Conservation (phyloP, 1,140 invertebrate genomes). For the Panagrolaimus sp. region DNA sequence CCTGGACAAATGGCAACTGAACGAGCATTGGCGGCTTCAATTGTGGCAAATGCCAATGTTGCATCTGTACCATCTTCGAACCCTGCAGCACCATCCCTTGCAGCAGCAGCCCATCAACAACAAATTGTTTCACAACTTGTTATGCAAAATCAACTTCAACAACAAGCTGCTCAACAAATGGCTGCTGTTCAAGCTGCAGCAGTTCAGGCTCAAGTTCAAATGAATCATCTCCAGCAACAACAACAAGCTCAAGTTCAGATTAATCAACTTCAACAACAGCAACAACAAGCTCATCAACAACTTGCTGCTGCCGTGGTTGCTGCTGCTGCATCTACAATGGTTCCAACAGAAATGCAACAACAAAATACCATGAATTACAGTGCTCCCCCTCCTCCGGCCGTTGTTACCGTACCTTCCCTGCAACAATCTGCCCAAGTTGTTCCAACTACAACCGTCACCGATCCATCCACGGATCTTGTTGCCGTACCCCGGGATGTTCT, state of each 20-base stretch:
- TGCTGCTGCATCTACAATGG: neutral
- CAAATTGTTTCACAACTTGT: neutral
- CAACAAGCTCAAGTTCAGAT: neutral
- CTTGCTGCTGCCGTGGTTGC: neutral
- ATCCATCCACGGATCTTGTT: slow-evolving; percentile 39
- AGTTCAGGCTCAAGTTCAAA: slow-evolving; percentile 16
- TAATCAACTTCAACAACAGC: slow-evolving; percentile 21
- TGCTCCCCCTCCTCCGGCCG: slow-evolving; percentile 5
- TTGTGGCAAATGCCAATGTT: slow-evolving; percentile 6
- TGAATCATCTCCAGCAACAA: slow-evolving; percentile 11
- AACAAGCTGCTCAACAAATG: slow-evolving; percentile 20
- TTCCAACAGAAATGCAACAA: slow-evolving; percentile 5
- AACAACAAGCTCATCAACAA: slow-evolving; percentile 19
- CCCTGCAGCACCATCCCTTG: neutral
- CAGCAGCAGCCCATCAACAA: slow-evolving; percentile 16
- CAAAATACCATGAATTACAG: slow-evolving; percentile 24
- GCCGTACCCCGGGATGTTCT: slow-evolving; percentile 47
- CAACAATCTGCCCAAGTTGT: neutral
- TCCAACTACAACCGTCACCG: slow-evolving; percentile 8
- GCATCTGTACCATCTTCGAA: neutral
- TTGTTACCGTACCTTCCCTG: slow-evolving; percentile 7
- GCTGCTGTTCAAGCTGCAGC: slow-evolving; percentile 9
- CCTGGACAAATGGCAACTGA: slow-evolving; percentile 8
- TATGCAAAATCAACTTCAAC: neutral
- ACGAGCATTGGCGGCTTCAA: neutral